A percentile compares a stretch with the other conserved stretches of the same genome.
Conservation (phyloP, 2,888 invertebrate species). For the Eupithecia subumbrata region DNA sequence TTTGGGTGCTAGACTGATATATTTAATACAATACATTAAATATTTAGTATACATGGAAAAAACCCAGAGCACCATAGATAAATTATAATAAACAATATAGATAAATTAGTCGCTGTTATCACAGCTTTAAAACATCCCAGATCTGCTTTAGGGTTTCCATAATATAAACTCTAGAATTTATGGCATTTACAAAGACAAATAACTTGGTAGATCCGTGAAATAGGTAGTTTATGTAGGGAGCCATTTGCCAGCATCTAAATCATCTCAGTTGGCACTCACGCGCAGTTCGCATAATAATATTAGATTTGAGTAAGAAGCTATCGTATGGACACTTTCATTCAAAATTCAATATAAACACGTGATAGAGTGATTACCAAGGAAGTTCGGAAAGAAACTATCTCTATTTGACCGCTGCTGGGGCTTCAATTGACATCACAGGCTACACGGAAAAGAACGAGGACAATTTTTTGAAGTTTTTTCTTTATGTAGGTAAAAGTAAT, state of each 20-base stretch:
- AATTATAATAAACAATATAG: too few relatives aligned
- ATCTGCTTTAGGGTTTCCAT: not conserved
- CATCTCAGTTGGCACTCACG: constrained; percentile 50
- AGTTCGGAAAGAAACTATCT: too few relatives aligned
- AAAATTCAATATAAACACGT: not conserved
- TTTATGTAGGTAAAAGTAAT: not conserved
- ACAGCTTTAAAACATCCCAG: not conserved
- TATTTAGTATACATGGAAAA: too few relatives aligned
- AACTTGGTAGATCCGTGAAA: constrained; percentile 25
- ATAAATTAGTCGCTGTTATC: not conserved
- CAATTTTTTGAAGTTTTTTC: too few relatives aligned
- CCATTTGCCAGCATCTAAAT: constrained; percentile 44
- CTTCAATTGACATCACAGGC: too few relatives aligned
- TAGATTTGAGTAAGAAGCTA: not conserved
- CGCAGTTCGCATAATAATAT: constrained; percentile 43
- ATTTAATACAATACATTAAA: too few relatives aligned
- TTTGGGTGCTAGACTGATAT: too few relatives aligned
- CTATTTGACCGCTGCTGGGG: too few relatives aligned
- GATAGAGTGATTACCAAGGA: too few relatives aligned
- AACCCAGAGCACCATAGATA: too few relatives aligned
- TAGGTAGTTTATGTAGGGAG: constrained; percentile 37
- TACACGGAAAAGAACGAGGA: too few relatives aligned
- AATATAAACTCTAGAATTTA: not conserved
- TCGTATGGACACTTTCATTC: not conserved
- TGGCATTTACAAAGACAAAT: not conserved